Conservation (phyloP, 1,140 invertebrate genomes). For the Goniozus legneri region DNA sequence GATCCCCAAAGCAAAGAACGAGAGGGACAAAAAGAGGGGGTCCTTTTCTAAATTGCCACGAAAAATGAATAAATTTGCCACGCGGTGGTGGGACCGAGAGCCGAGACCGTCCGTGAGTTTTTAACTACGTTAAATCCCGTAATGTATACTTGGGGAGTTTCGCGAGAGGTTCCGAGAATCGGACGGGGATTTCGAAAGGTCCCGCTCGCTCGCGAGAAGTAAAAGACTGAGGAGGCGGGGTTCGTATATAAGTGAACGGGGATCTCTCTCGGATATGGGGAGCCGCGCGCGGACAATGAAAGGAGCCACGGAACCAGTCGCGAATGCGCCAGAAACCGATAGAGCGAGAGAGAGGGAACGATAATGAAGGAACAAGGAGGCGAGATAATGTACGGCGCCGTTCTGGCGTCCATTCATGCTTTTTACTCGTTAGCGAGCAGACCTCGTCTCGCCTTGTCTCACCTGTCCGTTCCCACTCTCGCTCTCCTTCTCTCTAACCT, state of each 20-base stretch:
- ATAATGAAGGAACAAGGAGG: conserved; percentile 35
- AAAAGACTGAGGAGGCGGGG: conserved; percentile 10
- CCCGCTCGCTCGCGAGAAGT: conserved; percentile 10
- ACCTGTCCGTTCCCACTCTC: conserved; percentile 5
- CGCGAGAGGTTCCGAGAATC: too few species aligned
- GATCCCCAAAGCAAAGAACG: too few species aligned
- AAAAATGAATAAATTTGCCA: too few species aligned
- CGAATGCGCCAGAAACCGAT: neutral
- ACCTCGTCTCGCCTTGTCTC: conserved; percentile 13
- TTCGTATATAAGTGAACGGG: conserved; percentile 15
- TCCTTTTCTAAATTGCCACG: too few species aligned
- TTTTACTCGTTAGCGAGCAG: conserved; percentile 32
- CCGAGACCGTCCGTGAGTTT: too few species aligned
- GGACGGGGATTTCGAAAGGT: conserved; percentile 4
- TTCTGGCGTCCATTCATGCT: conserved; percentile 39
- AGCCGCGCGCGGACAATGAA: conserved; percentile 14
- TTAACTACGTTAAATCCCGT: too few species aligned
- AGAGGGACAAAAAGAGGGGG: too few species aligned
- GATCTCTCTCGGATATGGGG: too few species aligned
- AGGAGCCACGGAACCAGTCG: conserved; percentile 10
- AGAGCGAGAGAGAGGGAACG: conserved; percentile 19
- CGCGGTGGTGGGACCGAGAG: too few species aligned
- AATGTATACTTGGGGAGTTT: too few species aligned
- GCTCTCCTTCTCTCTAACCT: conserved; percentile 7
- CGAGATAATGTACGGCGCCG: conserved; percentile 34